These are phyloP conservation scores for Amiota communis DNA, from an alignment of 2,888 invertebrate genomes.

Conservation along the genomic window DNA sequence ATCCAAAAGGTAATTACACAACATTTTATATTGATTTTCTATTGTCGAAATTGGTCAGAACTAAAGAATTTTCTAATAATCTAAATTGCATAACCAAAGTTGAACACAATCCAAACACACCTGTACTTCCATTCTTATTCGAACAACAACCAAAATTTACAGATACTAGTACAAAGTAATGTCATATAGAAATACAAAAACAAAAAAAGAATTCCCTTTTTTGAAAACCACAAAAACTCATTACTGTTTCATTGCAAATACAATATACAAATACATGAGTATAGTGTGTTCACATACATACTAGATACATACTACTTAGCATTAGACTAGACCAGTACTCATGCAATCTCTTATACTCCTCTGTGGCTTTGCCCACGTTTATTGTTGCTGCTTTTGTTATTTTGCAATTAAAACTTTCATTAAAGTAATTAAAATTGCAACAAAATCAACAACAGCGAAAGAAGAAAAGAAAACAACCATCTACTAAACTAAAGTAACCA, in stretches of 20 bases:
- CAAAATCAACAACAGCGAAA: slow-evolving; percentile 63
- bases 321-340: not conserved
- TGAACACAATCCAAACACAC: not conserved
- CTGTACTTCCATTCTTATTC: too few species aligned
- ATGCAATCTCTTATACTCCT: slow-evolving; percentile 26
- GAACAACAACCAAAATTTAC: not conserved
- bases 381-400: slow-evolving; percentile 56
- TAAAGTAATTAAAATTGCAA: slow-evolving; percentile 72
- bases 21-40: too few species aligned
- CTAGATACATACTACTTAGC: too few species aligned
- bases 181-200: slow-evolving; percentile 16
- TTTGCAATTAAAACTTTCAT: slow-evolving; percentile 72
- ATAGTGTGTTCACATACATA: too few species aligned
- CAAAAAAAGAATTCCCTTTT: slow-evolving; percentile 43
- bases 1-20: too few species aligned
- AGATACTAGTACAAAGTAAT: not conserved
- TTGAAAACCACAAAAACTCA: slow-evolving; percentile 66
- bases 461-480: slow-evolving; percentile 48
- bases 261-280: not conserved
- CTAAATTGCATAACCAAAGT: not conserved
- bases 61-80: slow-evolving; percentile 5
- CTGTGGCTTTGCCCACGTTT: slow-evolving; percentile 2
- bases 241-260: slow-evolving; percentile 45
- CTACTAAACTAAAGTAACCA: slow-evolving; percentile 60
- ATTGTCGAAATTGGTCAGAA: too few species aligned